These are phyloP conservation scores for Dexiosoma caninum DNA, from an alignment of 2,888 invertebrate genomes.

Conservation along the genomic window DNA sequence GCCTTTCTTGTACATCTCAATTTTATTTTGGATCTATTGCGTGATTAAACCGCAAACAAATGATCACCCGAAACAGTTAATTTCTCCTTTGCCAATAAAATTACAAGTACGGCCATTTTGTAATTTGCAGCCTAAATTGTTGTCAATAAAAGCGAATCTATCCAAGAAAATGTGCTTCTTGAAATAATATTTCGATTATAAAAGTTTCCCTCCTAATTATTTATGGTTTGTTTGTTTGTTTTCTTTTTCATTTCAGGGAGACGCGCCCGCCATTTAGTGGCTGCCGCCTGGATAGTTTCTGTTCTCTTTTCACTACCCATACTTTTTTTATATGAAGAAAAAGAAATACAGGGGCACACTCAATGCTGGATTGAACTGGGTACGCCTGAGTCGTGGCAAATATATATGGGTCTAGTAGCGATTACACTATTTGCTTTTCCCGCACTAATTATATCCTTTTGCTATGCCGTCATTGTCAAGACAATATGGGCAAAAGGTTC, in stretches of 20 bases:
- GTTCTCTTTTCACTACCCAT: conserved; percentile 90
- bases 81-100: too few relatives aligned
- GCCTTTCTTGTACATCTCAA: too few relatives aligned
- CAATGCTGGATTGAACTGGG: conserved; percentile 95
- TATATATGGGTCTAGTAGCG: conserved; percentile 92
- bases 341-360: conserved; percentile 85
- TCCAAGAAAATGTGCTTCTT: too few relatives aligned
- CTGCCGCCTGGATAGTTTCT: conserved; percentile 89
- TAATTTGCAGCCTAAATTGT: too few relatives aligned
- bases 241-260: conserved; percentile 82
- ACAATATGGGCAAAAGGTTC: conserved; percentile 92
- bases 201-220: too few relatives aligned
- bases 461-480: conserved; percentile 93
- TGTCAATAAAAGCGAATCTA: too few relatives aligned
- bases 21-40: too few relatives aligned
- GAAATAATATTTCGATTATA: too few relatives aligned
- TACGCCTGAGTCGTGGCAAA: conserved; percentile 87
- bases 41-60: too few relatives aligned
- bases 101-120: too few relatives aligned
- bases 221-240: too few relatives aligned
- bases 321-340: conserved; percentile 88
- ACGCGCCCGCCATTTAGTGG: conserved; percentile 87
- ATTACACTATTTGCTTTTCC: conserved; percentile 90
- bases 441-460: conserved; percentile 91
- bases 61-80: too few relatives aligned